Conservation (phyloP, 2,888 invertebrate species). For the Tillus elongatus region DNA sequence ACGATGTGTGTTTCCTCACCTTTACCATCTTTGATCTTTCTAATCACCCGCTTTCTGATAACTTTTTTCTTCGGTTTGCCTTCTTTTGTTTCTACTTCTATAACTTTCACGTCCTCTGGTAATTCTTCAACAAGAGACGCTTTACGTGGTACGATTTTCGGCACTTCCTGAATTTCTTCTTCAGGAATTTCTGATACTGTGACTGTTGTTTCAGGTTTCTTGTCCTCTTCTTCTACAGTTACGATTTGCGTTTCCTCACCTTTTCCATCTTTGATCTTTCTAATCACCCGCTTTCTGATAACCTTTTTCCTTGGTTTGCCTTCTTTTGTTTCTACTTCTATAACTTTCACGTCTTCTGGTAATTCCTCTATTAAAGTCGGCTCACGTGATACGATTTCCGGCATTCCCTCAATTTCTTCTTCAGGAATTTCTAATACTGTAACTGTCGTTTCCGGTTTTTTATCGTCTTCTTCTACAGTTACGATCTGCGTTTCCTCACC, state of each 20-base stretch:
- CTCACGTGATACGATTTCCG: slow-evolving; percentile 24
- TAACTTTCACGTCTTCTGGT: slow-evolving; percentile 40
- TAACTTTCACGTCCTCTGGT: slow-evolving; percentile 26
- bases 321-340: slow-evolving; percentile 29
- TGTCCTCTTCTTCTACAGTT: slow-evolving; percentile 36
- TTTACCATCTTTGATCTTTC: slow-evolving; percentile 33
- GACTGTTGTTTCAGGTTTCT: slow-evolving; percentile 30
- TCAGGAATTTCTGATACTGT: slow-evolving; percentile 26
- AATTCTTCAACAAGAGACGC: slow-evolving; percentile 26
- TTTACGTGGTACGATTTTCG: slow-evolving; percentile 12
- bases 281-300: slow-evolving; percentile 32
- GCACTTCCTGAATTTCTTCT: slow-evolving; percentile 23
- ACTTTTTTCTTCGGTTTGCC: slow-evolving; percentile 20
- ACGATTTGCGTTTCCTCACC: slow-evolving; percentile 27
- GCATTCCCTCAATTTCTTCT: slow-evolving; percentile 24
- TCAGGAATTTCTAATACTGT: slow-evolving; percentile 23
- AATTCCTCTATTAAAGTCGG: slow-evolving; percentile 32
- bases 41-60: slow-evolving; percentile 26
- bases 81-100: slow-evolving; percentile 20
- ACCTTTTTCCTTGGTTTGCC: slow-evolving; percentile 27
- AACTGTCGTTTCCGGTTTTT: slow-evolving; percentile 9
- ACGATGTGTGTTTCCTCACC: slow-evolving; percentile 41
- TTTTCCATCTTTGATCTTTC: slow-evolving; percentile 29
- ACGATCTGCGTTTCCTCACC: slow-evolving; percentile 40
- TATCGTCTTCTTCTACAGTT: slow-evolving; percentile 30